Evolutionary conservation across 1,140 invertebrate genomes (phyloP), one percentile per base, ranked within the genome.

Genomic region (Drosophila melanogaster): DNA sequence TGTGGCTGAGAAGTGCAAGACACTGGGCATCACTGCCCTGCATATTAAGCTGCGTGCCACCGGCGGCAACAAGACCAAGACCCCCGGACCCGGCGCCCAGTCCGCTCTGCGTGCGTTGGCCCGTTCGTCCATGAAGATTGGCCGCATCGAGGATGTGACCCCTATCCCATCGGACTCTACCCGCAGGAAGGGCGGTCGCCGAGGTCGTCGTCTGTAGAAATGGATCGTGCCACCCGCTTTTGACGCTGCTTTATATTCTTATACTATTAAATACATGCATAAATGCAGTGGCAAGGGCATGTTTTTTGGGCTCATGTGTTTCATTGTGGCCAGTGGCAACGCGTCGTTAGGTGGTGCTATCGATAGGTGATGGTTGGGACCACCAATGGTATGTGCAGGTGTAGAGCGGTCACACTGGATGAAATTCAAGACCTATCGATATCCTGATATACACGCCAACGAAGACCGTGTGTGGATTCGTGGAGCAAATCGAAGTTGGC

Each of bases 161-260:
- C 99, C 99, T 12, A 99, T 99, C 93, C 99, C 99, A 91, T 99
- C 98, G 65, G 99, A 99, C 93, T 97, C 97, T 35, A 99, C 98
- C 17, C 96, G 99, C 91, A 98, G 98, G 94, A 99, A 99, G 96
- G 99, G 99, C 92, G 99, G 99, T 94, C 96, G 99, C 92, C 96
- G 99, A 94, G 99, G 99, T 95, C 96, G 99, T 93, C 96, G 99
- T 94, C 95, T 99, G 94, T 99, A 99, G 96, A 40, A 22, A 7
- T 44, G 11, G 19, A n/a, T 22, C 24, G 17, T 22, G 35, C 26
- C n/a, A 12, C 10, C 35, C 22, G 53, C 33, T 46, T 38, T 37
- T 41, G 30, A 50, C 58, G 53, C 51, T 56, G 81, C 78, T 74
- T 62, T 74, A 15, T 47, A 69, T 77, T 64, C 62, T 65, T 71